Conservation (phyloP, 1,140 invertebrate genomes). For the Ips typographus region DNA sequence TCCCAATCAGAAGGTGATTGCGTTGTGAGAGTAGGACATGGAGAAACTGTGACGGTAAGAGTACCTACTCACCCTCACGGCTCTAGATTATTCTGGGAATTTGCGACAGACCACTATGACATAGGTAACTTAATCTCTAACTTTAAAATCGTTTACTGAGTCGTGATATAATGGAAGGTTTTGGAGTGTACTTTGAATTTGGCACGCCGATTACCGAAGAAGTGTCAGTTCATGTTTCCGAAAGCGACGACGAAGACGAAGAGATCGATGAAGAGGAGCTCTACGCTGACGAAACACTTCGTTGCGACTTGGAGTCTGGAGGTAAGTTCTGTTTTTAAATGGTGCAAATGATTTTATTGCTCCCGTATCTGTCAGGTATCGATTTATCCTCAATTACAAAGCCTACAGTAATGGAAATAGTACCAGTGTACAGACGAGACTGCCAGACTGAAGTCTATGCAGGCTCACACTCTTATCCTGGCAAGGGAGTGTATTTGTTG, state of each 20-base stretch:
- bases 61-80: conserved; percentile 97
- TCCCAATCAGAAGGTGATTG: conserved; percentile 88
- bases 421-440: conserved; percentile 93
- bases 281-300: conserved; percentile 59
- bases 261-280: conserved; percentile 74
- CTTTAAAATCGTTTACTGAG: conserved; percentile 10
- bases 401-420: conserved; percentile 59
- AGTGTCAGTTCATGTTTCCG: conserved; percentile 86
- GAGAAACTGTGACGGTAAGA: conserved; percentile 95
- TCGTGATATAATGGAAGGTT: conserved; percentile 61
- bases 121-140: conserved; percentile 60
- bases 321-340: conserved; percentile 23
- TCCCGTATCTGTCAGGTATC: conserved; percentile 17
- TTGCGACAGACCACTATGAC: conserved; percentile 97
- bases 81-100: conserved; percentile 98
- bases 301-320: conserved; percentile 49
- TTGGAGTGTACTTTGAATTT: conserved; percentile 99
- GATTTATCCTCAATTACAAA: conserved; percentile 37
- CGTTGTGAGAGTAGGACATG: conserved; percentile 94
- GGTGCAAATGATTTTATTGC: conserved; percentile 17
- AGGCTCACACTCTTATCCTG: conserved; percentile 95
- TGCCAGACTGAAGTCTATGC: conserved; percentile 97
- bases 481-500: conserved; percentile 94
- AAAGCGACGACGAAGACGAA: conserved; percentile 87
- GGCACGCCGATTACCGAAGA: conserved; percentile 81